phyloP scores from a whole-genome alignment of 2,888 invertebrate genomes.

The Yponomeuta plumbellus region DNA sequence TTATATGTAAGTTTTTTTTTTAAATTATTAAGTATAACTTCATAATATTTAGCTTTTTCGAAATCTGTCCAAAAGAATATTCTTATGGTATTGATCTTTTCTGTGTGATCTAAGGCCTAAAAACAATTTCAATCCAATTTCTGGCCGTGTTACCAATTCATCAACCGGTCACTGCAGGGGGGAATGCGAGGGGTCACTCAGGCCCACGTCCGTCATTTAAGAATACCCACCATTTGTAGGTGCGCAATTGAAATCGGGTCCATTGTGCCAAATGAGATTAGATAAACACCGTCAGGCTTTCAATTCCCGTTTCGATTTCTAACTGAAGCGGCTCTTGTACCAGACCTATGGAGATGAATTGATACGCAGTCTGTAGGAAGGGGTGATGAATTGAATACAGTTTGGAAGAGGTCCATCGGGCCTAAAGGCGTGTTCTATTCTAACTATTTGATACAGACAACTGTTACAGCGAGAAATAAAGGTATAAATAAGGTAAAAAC shows the following conservation, averaged over 20 bases:
- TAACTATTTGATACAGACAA: no score
- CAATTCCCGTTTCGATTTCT: background rate
- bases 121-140: no score
- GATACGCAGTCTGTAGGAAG: background rate
- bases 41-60: no score
- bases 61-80: no score
- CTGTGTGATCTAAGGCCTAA: no score
- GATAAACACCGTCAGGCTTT: background rate
- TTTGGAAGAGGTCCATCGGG: no score
- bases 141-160: background rate
- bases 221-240: background rate
- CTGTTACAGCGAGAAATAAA: no score
- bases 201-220: background rate
- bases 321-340: background rate
- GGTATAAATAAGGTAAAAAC: no score
- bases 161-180: background rate
- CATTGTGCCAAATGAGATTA: conserved; percentile 1
- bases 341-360: background rate
- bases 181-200: background rate
- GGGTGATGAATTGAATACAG: background rate
- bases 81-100: no score
- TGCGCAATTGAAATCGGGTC: conserved; percentile 2
- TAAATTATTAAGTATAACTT: no score
- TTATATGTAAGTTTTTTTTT: no score
- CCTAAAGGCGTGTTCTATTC: no score